Conservation (phyloP, 2,797 vertebrate species). For the Muscicapa comitata region DNA sequence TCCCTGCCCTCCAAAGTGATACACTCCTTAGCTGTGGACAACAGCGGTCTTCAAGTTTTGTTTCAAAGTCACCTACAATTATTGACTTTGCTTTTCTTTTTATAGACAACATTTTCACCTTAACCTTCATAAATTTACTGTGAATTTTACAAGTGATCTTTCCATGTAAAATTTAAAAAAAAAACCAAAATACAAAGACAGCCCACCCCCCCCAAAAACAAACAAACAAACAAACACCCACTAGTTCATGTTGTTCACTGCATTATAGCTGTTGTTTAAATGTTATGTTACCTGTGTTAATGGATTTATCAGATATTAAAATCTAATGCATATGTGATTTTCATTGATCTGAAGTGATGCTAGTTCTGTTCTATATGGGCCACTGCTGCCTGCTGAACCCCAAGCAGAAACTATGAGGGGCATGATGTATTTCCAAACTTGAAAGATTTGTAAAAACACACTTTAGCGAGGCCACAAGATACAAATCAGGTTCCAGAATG, state of each 20-base stretch:
- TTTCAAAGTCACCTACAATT: not conserved
- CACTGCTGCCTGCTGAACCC: not conserved
- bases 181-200: not conserved
- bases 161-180: not conserved
- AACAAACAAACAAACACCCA: accelerated
- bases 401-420: not conserved
- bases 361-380: accelerated
- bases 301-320: not conserved
- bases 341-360: not conserved
- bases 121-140: not conserved
- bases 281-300: not conserved
- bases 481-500: not conserved
- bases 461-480: not conserved
- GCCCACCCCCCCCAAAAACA: accelerated
- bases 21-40: not conserved
- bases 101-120: not conserved
- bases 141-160: not conserved
- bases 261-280: not conserved
- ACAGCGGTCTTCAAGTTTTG: not conserved
- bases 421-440: not conserved
- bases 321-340: not conserved
- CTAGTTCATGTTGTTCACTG: not conserved
- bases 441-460: not conserved
- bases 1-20: not conserved
- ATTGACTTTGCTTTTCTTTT: not conserved